phyloP scores from a whole-genome alignment of 2,888 invertebrate species.

The Lithophane semibrunnea region DNA sequence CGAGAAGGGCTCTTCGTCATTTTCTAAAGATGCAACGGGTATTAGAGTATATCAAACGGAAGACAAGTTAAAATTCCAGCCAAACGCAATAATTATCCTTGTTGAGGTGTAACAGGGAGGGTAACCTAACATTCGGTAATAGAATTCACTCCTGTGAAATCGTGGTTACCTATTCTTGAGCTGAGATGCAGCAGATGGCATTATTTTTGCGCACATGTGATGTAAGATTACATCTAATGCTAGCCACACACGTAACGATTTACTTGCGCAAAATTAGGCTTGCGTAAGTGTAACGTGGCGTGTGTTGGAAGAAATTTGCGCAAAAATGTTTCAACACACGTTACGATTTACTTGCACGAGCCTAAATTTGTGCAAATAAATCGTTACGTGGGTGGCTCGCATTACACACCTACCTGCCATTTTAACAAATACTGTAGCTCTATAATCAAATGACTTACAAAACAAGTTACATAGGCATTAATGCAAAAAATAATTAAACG shows the following conservation, averaged over 20 bases:
- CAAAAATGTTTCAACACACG: too few relatives aligned
- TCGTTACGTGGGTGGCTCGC: too few relatives aligned
- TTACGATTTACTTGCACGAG: too few relatives aligned
- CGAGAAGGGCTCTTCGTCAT: too few relatives aligned
- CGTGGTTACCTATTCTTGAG: background rate
- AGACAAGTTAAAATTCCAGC: constrained; percentile 5
- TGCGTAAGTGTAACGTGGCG: too few relatives aligned
- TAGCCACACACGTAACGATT: too few relatives aligned
- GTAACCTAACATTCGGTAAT: background rate
- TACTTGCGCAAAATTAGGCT: too few relatives aligned
- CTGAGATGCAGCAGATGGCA: background rate
- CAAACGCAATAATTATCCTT: constrained; percentile 2
- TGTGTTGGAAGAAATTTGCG: too few relatives aligned
- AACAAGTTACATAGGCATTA: constrained; percentile 9
- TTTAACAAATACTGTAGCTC: background rate
- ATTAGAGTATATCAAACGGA: background rate
- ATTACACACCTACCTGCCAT: background rate
- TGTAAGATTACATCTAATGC: background rate
- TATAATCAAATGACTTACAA: constrained; percentile 16
- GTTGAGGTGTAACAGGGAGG: constrained; percentile 9
- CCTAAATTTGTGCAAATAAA: too few relatives aligned
- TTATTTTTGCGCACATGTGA: background rate
- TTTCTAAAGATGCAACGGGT: background rate
- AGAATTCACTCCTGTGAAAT: background rate
- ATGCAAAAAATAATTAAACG: constrained; percentile 21